Evolutionary conservation across 2,797 vertebrate species (phyloP).

Genomic region (Ceryle rudis): DNA sequence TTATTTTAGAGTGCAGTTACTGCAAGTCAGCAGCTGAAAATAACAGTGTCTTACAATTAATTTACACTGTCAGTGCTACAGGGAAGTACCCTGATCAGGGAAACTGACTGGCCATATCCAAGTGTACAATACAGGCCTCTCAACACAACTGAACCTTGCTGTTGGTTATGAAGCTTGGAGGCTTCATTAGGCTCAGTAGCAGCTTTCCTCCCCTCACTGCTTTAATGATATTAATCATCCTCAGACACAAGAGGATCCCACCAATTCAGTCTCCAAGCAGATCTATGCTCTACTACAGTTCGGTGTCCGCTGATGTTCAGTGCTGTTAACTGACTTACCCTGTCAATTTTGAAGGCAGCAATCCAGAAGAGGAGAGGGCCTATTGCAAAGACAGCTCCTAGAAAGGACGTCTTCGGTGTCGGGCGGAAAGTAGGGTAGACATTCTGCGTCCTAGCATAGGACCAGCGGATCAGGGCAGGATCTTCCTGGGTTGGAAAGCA

Average conservation of each 20-base stretch:
- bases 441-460: slow-evolving; percentile 80
- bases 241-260: background rate
- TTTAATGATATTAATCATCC: background rate
- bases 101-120: background rate
- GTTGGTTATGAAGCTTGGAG: background rate
- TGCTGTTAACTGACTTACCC: slow-evolving; percentile 78
- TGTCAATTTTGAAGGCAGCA: slow-evolving; percentile 80
- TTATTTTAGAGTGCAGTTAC: background rate
- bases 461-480: slow-evolving; percentile 89
- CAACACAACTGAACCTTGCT: background rate
- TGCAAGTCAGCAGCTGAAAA: background rate
- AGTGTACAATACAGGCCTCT: background rate
- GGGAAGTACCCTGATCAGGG: background rate
- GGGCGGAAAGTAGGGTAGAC: slow-evolving; percentile 83
- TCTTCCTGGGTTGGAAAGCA: slow-evolving; percentile 82
- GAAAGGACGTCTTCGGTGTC: slow-evolving; percentile 85
- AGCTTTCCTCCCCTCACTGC: background rate
- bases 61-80: background rate
- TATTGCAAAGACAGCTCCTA: slow-evolving; percentile 78
- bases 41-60: background rate
- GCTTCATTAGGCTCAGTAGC: accelerated
- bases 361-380: slow-evolving; percentile 82
- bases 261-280: too few relatives aligned
- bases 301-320: accelerated
- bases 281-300: background rate